Evolutionary conservation across 2,797 vertebrate genomes (phyloP), one percentile per base, ranked within the genome.

Genomic region (Falco naumanni): DNA sequence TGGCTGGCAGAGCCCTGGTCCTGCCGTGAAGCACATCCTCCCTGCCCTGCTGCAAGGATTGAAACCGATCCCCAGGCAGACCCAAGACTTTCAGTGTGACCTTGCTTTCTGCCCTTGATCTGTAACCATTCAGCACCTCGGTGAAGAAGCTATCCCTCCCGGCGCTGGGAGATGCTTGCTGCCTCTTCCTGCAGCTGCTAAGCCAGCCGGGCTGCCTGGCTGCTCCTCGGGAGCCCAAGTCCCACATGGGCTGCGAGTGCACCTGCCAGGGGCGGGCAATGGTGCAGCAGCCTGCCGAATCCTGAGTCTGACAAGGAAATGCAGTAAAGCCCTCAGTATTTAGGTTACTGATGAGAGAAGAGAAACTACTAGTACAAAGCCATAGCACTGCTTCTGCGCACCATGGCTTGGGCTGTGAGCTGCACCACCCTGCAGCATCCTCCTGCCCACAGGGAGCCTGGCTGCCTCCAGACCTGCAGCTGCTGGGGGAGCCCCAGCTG

Each of bases 91-190:
- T 31, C 82, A n/a, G 1, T 3, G 19, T 8, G 37, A 20, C 89
- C 61, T 92, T 37, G 1, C 75, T 87, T 74, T 60, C 84, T 85
- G 78, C 48, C 57, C 72, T 90, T 63, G 50, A 31, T 60, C 83
- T 72, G n/a, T 51, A 54, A 29, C 13, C 75, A 47, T 63, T 31
- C 65, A 0, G 0, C 19, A 37, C 29, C 10, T 3, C 3, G 11
- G 28, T 12, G 56, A n/a, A 6, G 5, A 14, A 76, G 26, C 29
- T 43, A 22, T n/a, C 39, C 28, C 16, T 56, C 13, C 0, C 0
- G 53, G 31, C 4, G 3, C 43, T 13, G 54, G 18, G 20, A 33
- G 63, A 12, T 51, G n/a, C 39, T 65, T 5, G 13, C 56, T 76
- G 34, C 24, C 43, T 47, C 64, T 53, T 81, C 34, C 74, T 0